Base-by-base conservation (phyloP, 2,888 invertebrate species). In the Heliconius ethilla region DNA sequence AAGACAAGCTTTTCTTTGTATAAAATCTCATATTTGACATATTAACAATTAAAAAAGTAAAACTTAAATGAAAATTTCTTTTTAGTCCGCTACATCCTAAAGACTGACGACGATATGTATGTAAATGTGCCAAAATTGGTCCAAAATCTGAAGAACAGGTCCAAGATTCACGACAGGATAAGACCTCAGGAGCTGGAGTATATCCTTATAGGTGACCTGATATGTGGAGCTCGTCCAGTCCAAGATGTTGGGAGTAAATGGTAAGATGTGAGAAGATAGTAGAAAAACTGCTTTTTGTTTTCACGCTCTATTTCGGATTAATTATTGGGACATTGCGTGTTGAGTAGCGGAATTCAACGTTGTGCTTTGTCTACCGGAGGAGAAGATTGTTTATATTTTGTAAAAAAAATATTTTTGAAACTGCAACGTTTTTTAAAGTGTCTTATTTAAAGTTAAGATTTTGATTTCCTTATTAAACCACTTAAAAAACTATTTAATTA, bases 41-140 rank as follows among this genome's bases (percentile, higher is more conserved):
- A 37, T 37, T 37, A 37, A 37, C 37, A 7, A 51, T 15, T 51
- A 2, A 18, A 51, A 2, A 18, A 51, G 22, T 22, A 51, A 51
- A 25, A 62, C 11, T 62, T 62, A 62, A 62, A 25, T 4, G 25
- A 1, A 25, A 62, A 65, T 75, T n/a, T 72, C 63, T n/a, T 90
- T 88, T 63, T 89, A 90, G 95, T 95, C 0, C 95, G 95, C 69
- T 98, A 96, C 91, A 94, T 98, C 33, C 95, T 98, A 89, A 98
- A 98, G 93, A 97, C 97, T 7, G 98, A 98, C 83, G 98, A 98
- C 83, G 98, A 98, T 84, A 97, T 97, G 93, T 98, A 97, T 87
- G 95, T 98, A 1, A 97, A 98, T 89, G 92, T 98, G 78, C 96
- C 96, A n/a, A 95, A 95, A 82, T 90, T 97, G 37, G 86, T 97